phyloP scores from a whole-genome alignment of 2,888 invertebrate genomes.

The Xylota sylvarum region DNA sequence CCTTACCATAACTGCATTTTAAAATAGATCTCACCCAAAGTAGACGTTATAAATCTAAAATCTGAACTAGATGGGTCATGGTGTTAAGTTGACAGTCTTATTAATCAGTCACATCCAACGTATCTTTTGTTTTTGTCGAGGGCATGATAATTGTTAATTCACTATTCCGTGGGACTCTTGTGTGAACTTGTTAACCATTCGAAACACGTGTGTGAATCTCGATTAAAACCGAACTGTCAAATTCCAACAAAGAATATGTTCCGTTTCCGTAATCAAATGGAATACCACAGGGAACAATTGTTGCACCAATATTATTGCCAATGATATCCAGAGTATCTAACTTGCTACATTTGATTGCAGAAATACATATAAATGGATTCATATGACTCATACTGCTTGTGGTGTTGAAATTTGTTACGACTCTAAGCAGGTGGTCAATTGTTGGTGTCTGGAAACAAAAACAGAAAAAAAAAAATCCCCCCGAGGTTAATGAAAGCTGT shows the following conservation, averaged over 20 bases:
- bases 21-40: constrained; percentile 11
- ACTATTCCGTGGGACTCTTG: background rate
- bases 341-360: background rate
- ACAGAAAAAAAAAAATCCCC: background rate
- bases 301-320: too few species aligned
- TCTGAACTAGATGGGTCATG: constrained; percentile 3
- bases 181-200: background rate
- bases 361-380: too few species aligned
- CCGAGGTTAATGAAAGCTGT: constrained; percentile 27
- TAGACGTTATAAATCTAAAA: background rate
- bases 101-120: constrained; percentile 32
- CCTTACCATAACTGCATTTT: constrained; percentile 24
- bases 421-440: constrained; percentile 3
- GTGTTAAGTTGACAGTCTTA: constrained; percentile 12
- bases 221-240: background rate
- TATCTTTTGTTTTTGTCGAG: constrained; percentile 19
- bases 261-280: background rate
- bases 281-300: background rate
- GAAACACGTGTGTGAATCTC: background rate
- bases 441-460: constrained; percentile 11
- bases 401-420: background rate
- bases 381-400: background rate
- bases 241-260: background rate
- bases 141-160: constrained; percentile 21
- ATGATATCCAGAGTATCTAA: too few species aligned